Conservation (phyloP, 2,797 vertebrate species). For the Coreius guichenoti region DNA sequence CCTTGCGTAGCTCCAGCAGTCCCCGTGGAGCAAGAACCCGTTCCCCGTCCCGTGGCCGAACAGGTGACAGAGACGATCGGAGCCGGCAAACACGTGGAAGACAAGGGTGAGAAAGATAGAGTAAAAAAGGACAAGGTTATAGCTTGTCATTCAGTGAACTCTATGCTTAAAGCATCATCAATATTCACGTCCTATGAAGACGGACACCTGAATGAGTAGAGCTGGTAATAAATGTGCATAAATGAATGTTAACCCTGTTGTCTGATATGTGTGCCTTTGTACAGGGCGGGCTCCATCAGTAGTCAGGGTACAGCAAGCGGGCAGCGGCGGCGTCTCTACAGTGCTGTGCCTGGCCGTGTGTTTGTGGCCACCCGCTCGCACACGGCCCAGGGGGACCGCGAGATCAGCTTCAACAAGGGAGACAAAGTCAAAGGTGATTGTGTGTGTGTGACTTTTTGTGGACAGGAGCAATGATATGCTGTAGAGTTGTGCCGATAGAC, state of each 20-base stretch:
- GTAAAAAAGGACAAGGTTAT: neutral
- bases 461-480: conserved; percentile 11
- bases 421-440: conserved; percentile 92
- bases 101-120: conserved; percentile 79
- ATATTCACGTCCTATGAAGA: conserved; percentile 5
- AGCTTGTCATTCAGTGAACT: conserved; percentile 2
- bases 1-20: conserved; percentile 91
- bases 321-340: conserved; percentile 87
- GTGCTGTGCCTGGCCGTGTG: conserved; percentile 88
- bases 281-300: conserved; percentile 67
- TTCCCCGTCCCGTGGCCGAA: conserved; percentile 87
- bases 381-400: conserved; percentile 89
- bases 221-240: neutral
- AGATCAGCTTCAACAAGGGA: conserved; percentile 91
- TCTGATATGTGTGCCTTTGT: conserved; percentile 24
- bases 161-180: neutral
- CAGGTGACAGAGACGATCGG: conserved; percentile 86
- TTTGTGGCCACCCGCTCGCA: conserved; percentile 90
- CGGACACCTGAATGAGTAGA: neutral
- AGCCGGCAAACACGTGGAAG: conserved; percentile 85
- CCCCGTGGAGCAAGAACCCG: conserved; percentile 89
- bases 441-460: conserved; percentile 38
- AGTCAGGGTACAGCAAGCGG: conserved; percentile 67
- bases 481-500: too few species aligned
- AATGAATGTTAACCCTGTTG: conserved; percentile 22